Evolutionary conservation across 2,113 vertebrate species (phyloP).

Genomic region (Albula glossodonta): DNA sequence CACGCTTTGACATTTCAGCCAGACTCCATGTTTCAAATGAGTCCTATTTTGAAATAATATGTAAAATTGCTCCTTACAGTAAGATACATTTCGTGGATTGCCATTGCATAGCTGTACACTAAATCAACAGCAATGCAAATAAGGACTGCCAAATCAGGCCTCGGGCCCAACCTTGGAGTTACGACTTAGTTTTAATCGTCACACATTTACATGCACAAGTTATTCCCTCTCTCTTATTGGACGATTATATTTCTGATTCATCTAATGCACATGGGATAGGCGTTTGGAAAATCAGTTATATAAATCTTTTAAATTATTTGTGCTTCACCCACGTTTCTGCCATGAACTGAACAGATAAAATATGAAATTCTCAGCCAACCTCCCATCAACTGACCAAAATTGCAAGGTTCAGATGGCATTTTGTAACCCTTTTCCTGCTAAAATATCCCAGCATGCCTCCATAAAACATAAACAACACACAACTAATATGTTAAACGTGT

Average conservation of each 20-base stretch:
- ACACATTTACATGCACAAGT: neutral
- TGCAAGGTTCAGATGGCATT: neutral
- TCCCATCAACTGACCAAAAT: neutral
- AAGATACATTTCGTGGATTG: too few species aligned
- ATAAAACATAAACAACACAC: neutral
- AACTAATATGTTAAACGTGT: neutral
- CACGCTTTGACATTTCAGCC: too few species aligned
- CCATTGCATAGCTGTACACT: too few species aligned
- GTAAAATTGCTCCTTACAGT: too few species aligned
- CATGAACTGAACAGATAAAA: neutral
- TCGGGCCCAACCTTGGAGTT: neutral
- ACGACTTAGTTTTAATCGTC: neutral
- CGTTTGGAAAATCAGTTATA: neutral
- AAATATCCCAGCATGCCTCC: neutral
- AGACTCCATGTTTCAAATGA: too few species aligned
- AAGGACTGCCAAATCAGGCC: too few species aligned
- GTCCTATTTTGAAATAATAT: too few species aligned
- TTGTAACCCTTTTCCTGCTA: neutral
- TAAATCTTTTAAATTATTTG: neutral
- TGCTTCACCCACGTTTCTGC: neutral
- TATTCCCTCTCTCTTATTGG: neutral
- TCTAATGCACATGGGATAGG: neutral
- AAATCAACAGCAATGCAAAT: too few species aligned
- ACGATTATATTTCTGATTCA: constrained; percentile 7
- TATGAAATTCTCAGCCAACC: neutral